Conservation (phyloP, 2,888 invertebrate species). For the Nycteola revayana region DNA sequence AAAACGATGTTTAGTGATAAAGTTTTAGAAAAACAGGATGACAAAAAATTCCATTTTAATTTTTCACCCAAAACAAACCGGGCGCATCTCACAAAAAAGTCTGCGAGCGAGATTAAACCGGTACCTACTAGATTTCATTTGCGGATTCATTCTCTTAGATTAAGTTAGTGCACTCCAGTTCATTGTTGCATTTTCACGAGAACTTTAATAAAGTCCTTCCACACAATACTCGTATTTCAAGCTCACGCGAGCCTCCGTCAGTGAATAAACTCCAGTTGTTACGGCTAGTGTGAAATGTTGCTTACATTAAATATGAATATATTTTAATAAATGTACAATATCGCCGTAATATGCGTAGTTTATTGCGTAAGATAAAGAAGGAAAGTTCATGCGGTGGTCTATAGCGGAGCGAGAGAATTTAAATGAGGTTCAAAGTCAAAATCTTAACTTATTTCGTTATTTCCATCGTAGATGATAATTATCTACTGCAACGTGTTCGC, state of each 20-base stretch:
- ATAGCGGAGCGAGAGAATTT: too few species aligned
- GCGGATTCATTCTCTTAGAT: constrained; percentile 67
- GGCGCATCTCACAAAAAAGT: constrained; percentile 20
- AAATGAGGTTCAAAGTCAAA: too few species aligned
- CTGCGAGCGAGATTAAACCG: constrained; percentile 49
- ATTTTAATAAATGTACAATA: constrained; percentile 33
- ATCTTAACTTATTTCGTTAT: too few species aligned
- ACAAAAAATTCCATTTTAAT: not conserved
- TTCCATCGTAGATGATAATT: too few species aligned
- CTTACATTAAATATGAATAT: constrained; percentile 40
- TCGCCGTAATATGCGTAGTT: constrained; percentile 30
- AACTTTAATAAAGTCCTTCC: constrained; percentile 68
- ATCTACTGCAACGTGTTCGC: too few species aligned
- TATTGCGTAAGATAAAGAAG: constrained; percentile 20
- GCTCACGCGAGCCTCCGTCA: constrained; percentile 45
- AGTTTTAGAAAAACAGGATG: not conserved
- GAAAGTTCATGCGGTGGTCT: too few species aligned
- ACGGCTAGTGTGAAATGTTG: constrained; percentile 49
- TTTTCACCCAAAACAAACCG: constrained; percentile 10
- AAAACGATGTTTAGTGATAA: too few species aligned
- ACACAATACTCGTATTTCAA: constrained; percentile 48
- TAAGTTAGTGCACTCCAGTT: constrained; percentile 58
- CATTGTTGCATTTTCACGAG: constrained; percentile 68
- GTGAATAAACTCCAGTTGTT: constrained; percentile 59
- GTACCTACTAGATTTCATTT: constrained; percentile 60